Percentiles rank a stretch among this genome's conserved stretches.
phyloP scores from a whole-genome alignment of 2,113 vertebrate species.

The Elanus axillaris region DNA sequence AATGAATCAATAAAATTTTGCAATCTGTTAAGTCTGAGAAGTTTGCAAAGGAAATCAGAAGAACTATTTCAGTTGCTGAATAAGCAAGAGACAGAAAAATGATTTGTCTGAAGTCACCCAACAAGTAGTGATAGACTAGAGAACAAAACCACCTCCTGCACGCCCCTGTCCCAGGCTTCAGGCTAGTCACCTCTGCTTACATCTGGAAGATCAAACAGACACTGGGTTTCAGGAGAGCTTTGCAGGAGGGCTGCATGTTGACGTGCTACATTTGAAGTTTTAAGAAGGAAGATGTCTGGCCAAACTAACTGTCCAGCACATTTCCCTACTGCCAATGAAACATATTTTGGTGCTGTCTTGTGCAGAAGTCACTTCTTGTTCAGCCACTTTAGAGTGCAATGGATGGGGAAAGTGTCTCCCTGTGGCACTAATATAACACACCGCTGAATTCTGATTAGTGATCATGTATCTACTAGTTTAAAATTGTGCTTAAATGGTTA shows the following conservation, averaged over 20 bases:
- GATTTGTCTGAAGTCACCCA: background rate
- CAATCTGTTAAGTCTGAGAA: background rate
- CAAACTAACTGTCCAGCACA: background rate
- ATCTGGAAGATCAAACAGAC: background rate
- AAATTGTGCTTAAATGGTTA: background rate
- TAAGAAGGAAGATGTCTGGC: background rate
- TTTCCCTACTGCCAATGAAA: background rate
- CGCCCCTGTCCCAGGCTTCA: background rate
- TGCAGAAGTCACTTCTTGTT: background rate
- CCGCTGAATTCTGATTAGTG: background rate
- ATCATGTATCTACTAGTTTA: background rate
- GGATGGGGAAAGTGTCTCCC: background rate
- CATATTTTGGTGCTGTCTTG: background rate
- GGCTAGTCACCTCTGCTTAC: background rate
- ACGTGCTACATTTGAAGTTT: background rate
- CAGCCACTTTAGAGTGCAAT: background rate
- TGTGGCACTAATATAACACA: background rate
- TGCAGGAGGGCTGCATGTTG: background rate
- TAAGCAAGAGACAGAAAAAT: background rate
- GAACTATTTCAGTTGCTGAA: background rate
- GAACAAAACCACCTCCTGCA: background rate
- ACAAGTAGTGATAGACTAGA: background rate
- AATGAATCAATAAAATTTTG: background rate
- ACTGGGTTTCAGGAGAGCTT: background rate
- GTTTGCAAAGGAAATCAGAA: background rate